phyloP scores from a whole-genome alignment of 2,113 vertebrate genomes.

The Sturnira hondurensis region DNA sequence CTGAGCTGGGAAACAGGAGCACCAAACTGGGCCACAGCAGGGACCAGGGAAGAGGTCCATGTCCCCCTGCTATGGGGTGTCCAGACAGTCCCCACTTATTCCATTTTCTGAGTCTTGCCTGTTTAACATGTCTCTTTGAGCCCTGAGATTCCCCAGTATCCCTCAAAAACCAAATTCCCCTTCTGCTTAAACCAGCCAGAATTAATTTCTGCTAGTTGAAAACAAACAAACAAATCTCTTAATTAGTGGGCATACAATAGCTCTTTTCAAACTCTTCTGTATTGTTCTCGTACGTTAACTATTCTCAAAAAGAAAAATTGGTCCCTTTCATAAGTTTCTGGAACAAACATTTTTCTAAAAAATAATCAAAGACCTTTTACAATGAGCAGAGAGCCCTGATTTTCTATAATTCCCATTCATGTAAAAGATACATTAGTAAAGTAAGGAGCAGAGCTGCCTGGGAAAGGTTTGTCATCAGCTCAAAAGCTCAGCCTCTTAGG shows the following conservation, averaged over 20 bases:
- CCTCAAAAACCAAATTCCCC: not conserved
- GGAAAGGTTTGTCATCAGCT: not conserved
- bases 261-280: constrained; percentile 1
- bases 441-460: not conserved
- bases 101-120: not conserved
- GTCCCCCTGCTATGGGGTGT: not conserved
- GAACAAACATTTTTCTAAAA: not conserved
- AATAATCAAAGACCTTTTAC: not conserved
- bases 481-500: not conserved
- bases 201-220: not conserved
- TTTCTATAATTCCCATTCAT: not conserved
- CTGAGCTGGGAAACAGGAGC: not conserved
- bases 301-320: not conserved
- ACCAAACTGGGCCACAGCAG: not conserved
- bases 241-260: not conserved
- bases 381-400: not conserved
- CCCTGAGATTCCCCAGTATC: not conserved
- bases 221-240: not conserved
- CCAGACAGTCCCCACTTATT: not conserved
- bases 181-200: not conserved
- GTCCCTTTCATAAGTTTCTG: not conserved
- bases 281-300: not conserved
- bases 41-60: not conserved
- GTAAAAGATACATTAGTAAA: not conserved
- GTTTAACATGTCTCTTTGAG: not conserved